These are phyloP conservation scores for Prunella fulvescens DNA, from an alignment of 2,113 vertebrate genomes.

Conservation along the genomic window DNA sequence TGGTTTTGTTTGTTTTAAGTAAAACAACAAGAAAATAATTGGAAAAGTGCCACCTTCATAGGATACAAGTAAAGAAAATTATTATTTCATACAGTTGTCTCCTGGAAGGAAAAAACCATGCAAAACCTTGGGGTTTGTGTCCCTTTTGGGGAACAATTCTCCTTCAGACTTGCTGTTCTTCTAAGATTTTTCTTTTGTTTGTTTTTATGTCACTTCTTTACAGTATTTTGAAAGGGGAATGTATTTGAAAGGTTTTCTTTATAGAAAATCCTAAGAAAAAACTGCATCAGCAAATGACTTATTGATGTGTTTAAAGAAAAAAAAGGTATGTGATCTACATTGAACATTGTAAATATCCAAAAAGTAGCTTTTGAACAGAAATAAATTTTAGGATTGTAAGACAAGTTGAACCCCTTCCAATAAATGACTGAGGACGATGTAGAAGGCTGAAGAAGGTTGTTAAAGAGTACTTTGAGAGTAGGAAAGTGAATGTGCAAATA, in stretches of 20 bases:
- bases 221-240: neutral
- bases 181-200: neutral
- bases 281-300: neutral
- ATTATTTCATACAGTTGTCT: neutral
- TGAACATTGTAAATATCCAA: neutral
- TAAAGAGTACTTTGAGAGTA: neutral
- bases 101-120: neutral
- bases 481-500: neutral
- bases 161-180: neutral
- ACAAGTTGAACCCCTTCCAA: neutral
- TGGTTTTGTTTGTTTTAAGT: neutral
- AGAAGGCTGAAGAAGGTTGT: neutral
- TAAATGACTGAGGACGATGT: neutral
- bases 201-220: neutral
- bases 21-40: neutral
- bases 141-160: neutral
- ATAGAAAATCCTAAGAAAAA: neutral
- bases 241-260: neutral
- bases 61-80: neutral
- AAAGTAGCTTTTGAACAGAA: neutral
- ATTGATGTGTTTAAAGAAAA: neutral
- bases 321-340: neutral
- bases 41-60: neutral
- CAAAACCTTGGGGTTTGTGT: neutral
- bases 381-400: neutral